These are phyloP conservation scores for Cettia cetti DNA, from an alignment of 2,113 vertebrate genomes.

Conservation along the genomic window DNA sequence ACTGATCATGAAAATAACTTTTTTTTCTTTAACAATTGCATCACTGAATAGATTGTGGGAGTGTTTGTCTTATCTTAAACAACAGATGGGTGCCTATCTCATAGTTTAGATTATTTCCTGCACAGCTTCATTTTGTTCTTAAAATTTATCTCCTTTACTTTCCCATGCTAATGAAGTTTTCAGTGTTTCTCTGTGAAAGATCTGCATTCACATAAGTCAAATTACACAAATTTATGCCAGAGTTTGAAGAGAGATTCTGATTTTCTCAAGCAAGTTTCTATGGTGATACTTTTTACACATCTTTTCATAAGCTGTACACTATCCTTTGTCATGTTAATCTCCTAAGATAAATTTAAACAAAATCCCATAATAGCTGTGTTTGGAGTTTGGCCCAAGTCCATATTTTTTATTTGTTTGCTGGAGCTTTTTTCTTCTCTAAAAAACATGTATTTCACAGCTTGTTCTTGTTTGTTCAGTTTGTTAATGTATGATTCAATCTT, in stretches of 20 bases:
- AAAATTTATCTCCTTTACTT: background rate
- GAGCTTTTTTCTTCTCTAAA: background rate
- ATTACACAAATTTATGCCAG: constrained; percentile 7
- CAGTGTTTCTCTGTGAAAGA: background rate
- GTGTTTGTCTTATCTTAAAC: background rate
- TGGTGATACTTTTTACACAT: background rate
- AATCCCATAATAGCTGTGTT: background rate
- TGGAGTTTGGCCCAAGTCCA: background rate
- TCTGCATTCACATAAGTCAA: background rate
- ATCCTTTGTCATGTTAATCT: constrained; percentile 14
- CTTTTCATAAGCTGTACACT: background rate
- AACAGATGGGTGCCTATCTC: background rate
- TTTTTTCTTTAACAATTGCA: background rate
- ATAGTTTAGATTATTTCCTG: background rate
- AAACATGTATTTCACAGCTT: background rate
- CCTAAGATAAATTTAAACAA: background rate
- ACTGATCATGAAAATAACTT: background rate
- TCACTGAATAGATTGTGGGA: background rate
- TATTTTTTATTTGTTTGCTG: background rate
- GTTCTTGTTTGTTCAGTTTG: background rate
- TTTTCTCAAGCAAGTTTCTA: constrained; percentile 26
- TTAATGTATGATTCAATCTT: background rate
- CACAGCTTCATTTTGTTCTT: background rate
- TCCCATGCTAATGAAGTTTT: background rate
- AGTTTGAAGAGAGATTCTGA: background rate